Base-by-base conservation (phyloP, 2,113 vertebrate species). In the Sapajus apella region DNA sequence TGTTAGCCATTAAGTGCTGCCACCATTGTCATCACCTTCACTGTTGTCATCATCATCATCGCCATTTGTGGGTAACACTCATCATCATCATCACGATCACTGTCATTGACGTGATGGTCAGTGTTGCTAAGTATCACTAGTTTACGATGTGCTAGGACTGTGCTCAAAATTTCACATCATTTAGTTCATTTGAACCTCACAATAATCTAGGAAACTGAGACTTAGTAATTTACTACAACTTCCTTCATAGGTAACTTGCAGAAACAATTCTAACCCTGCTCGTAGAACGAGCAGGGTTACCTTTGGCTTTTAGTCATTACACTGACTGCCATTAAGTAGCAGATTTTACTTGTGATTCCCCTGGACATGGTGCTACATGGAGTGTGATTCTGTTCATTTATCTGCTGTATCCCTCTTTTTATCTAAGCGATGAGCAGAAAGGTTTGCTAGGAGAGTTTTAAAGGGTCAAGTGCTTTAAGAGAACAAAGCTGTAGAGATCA, bases 311-410 rank as follows among this genome's bases (percentile, higher is more conserved):
- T 8, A 3, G 14, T 55, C 10, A 0, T 56, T 32, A 13, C 40
- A 13, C 56, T 90, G 73, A 11, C 64, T 20, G 12, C 61, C 45
- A 2, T 47, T 8, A 14, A 14, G 27, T 23, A 30, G 6, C 27
- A 66, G 13, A 1, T 1, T 47, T 35, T 37, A 25, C 14, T 2
- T 30, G 10, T 0, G 1, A 2, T 6, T 30, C 20, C 47, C 81
- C 61, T 76, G n/a, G 85, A 40, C 1, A n/a, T 0, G n/a, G 13
- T 0, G 2, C 37, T 27, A 2, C 12, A 0, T 4, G 7, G 66
- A 35, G 2, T 4, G 5, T 5, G 25, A n/a, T 16, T 77, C 40
- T 58, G 10, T 16, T 87, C 9, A 1, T 47, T 20, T 3, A 58
- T 25, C 37, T 37, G 56, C 4, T 18, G 6, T 12, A 30, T 25